phyloP scores from a whole-genome alignment of 1,140 invertebrate genomes.

The Drosophila elegans region DNA sequence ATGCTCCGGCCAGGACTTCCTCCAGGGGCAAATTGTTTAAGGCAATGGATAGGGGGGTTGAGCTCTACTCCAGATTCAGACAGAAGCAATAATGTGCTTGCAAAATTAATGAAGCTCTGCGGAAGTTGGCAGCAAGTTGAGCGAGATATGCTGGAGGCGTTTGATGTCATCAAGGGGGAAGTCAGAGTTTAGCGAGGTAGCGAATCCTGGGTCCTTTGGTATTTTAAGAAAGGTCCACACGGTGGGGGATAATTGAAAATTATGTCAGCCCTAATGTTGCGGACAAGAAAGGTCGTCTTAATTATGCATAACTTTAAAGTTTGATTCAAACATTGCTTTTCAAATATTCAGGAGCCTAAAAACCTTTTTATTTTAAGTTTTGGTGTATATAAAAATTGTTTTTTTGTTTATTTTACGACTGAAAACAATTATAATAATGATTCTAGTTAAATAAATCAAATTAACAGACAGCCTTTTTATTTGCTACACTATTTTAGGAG shows the following conservation, averaged over 20 bases:
- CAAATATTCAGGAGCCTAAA: not conserved
- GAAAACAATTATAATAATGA: too few relatives aligned
- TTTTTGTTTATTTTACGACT: too few relatives aligned
- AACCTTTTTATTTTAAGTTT: not conserved
- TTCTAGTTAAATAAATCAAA: too few relatives aligned
- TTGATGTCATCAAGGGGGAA: conserved; percentile 17
- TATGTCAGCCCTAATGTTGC: conserved; percentile 28
- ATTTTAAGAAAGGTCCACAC: conserved; percentile 5
- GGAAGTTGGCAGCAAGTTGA: conserved; percentile 41
- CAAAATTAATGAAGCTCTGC: conserved; percentile 58
- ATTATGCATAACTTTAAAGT: conserved; percentile 30
- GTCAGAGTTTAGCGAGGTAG: not conserved
- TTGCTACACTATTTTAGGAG: too few relatives aligned
- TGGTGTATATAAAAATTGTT: too few relatives aligned
- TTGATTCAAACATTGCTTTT: not conserved
- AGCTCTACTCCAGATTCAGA: conserved; percentile 27
- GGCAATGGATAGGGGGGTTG: not conserved
- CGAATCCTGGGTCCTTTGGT: not conserved
- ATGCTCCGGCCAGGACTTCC: conserved; percentile 19
- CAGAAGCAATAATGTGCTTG: conserved; percentile 63
- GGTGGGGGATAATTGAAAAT: conserved; percentile 38
- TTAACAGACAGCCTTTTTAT: too few relatives aligned
- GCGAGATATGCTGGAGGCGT: conserved; percentile 21
- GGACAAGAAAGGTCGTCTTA: conserved; percentile 25
- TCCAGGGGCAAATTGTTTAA: not conserved